A percentile compares a stretch with the other conserved stretches of the same genome.
These are phyloP conservation scores for Equus przewalskii DNA, from an alignment of 2,113 vertebrate species.

Conservation along the genomic window DNA sequence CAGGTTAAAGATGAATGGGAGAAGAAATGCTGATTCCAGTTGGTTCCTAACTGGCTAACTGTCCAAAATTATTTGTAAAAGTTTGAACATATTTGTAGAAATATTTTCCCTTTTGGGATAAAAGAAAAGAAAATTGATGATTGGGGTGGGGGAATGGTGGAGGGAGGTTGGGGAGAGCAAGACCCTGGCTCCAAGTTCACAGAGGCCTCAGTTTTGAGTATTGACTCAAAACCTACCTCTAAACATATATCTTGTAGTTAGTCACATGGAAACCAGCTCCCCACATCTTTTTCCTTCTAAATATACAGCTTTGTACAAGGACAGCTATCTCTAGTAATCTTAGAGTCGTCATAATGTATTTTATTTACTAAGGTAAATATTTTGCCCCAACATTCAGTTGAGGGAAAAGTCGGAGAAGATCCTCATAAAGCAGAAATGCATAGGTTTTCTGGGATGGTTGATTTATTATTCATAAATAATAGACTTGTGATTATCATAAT, in stretches of 20 bases:
- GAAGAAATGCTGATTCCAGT: neutral
- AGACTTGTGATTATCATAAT: neutral
- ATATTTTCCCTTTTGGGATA: neutral
- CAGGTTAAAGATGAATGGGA: neutral
- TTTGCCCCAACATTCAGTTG: neutral
- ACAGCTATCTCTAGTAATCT: neutral
- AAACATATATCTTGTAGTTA: neutral
- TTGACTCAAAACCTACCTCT: neutral
- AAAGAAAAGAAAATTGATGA: neutral
- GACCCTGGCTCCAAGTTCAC: neutral
- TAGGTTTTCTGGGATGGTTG: neutral
- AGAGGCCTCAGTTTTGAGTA: neutral
- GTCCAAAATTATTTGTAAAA: constrained; percentile 17
- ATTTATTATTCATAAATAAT: neutral
- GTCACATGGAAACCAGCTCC: neutral
- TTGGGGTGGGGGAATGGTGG: no score
- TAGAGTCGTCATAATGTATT: neutral
- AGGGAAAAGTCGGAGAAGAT: neutral
- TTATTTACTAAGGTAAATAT: neutral
- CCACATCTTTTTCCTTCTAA: neutral
- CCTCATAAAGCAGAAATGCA: neutral
- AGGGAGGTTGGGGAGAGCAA: neutral
- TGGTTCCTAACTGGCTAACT: constrained; percentile 1
- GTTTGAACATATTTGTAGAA: neutral
- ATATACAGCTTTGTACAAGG: neutral